A percentile compares a stretch with the other conserved stretches of the same genome.
Evolutionary conservation across 2,888 invertebrate species (phyloP).

Genomic region (Plagiodera versicolora): DNA sequence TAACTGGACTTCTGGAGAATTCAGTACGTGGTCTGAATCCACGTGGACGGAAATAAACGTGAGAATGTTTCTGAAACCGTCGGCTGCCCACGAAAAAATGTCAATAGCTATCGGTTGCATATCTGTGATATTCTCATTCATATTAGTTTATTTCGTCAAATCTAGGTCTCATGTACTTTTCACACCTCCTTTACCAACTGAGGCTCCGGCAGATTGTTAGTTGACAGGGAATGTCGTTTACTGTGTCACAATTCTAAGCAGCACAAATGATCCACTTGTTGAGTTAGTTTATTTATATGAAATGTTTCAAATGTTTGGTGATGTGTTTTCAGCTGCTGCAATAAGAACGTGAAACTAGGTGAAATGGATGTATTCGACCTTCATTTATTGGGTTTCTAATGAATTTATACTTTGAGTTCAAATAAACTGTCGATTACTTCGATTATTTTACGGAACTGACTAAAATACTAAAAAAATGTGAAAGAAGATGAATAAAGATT

Average conservation of each 20-base stretch:
- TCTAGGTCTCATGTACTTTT: conserved; percentile 57
- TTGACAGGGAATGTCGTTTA: conserved; percentile 21
- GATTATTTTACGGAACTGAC: no score
- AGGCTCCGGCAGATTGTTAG: conserved; percentile 42
- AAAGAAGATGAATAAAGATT: no score
- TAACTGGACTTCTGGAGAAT: conserved; percentile 73
- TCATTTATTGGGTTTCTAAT: no score
- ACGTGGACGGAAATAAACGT: conserved; percentile 76
- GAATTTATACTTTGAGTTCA: background rate
- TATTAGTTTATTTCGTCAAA: conserved; percentile 59
- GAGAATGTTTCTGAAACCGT: conserved; percentile 76
- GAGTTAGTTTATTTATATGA: no score
- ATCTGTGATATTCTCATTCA: conserved; percentile 57
- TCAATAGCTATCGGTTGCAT: conserved; percentile 59
- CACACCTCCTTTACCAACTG: conserved; percentile 33
- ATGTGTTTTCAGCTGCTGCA: no score
- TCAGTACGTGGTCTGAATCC: conserved; percentile 89
- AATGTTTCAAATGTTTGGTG: no score
- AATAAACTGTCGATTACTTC: no score
- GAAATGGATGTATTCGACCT: background rate
- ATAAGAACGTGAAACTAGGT: no score
- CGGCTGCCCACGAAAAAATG: conserved; percentile 60
- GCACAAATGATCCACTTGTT: no score
- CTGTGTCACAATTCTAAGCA: no score
- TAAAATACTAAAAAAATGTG: no score